Base-by-base conservation (phyloP, 2,888 invertebrate genomes). In the Tenthredo distinguenda region DNA sequence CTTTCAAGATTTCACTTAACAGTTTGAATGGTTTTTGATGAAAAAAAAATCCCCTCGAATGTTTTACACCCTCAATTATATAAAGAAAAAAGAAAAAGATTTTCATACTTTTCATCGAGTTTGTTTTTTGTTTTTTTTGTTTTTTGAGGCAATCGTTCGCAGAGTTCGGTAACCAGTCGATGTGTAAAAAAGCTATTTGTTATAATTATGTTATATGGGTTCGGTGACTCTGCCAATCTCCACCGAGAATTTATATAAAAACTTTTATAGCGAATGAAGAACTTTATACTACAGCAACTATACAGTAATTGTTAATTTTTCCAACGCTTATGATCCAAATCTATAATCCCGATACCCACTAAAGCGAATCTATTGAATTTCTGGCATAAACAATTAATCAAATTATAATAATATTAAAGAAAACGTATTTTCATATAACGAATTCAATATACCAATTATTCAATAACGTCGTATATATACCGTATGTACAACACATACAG, bases 281-380 rank as follows among this genome's bases (percentile, higher is more conserved):
- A 55, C n/a, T 55, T n/a, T 55, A 15, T 47, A n/a, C 6, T 55
- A 55, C 55, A 55, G 55, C 55, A 55, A 7, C 55, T 55, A 55
- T 55, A 55, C n/a, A 55, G 55, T n/a, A n/a, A n/a, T 55, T 12
- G 31, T 68, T 31, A 31, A 68, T 31, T 34, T 34, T 37, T 18
- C 37, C 37, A 18, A 71, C 15, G 72, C 72, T 43, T 74, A 40
- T 43, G 21, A 74, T 74, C 72, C 72, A 74, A 43, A 71, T 74
- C 72, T 43, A 74, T 40, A 74, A 74, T 74, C 43, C 37, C n/a
- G 18, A 18, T 74, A 74, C n/a, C 43, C n/a, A n/a, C 21, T 74
- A 74, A 40, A 74, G 40, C 72, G 72, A 40, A n/a, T 40, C 26
- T 26, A 18, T 26, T 26, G 6, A 31, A 71, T 62, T 26, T 62